A percentile compares a stretch with the other conserved stretches of the same genome.
Evolutionary conservation across 1,140 invertebrate genomes (phyloP).

Genomic region (Holotrichia oblita): DNA sequence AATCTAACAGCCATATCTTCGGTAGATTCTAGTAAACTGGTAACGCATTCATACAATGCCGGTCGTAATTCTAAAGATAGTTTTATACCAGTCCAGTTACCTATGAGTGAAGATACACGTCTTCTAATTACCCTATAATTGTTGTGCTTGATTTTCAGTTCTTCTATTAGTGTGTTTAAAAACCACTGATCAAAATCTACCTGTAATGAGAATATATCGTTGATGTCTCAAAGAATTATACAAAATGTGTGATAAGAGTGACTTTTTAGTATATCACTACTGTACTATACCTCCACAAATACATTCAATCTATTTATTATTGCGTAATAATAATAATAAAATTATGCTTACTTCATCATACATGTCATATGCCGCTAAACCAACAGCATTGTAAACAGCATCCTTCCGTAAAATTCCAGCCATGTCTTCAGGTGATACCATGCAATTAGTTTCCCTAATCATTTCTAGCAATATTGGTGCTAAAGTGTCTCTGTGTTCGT

Average conservation of each 20-base stretch:
- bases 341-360: constrained; percentile 81
- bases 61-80: constrained; percentile 81
- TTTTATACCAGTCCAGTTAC: constrained; percentile 86
- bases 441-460: constrained; percentile 71
- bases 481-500: constrained; percentile 77
- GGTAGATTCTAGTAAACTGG: constrained; percentile 74
- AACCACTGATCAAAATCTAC: constrained; percentile 95
- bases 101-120: constrained; percentile 88
- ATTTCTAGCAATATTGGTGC: constrained; percentile 79
- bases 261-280: no score
- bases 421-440: constrained; percentile 75
- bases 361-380: constrained; percentile 88
- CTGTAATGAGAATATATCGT: constrained; percentile 61
- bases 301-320: no score
- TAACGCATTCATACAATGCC: constrained; percentile 80
- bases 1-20: constrained; percentile 88
- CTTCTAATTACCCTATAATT: constrained; percentile 90
- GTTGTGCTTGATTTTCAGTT: constrained; percentile 82
- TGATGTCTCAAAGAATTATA: no score
- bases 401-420: constrained; percentile 86
- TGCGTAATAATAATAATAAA: background rate
- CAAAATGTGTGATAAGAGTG: no score
- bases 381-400: constrained; percentile 94
- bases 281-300: no score
- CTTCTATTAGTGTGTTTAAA: constrained; percentile 80